phyloP scores from a whole-genome alignment of 2,797 vertebrate species.

The Fringilla coelebs region DNA sequence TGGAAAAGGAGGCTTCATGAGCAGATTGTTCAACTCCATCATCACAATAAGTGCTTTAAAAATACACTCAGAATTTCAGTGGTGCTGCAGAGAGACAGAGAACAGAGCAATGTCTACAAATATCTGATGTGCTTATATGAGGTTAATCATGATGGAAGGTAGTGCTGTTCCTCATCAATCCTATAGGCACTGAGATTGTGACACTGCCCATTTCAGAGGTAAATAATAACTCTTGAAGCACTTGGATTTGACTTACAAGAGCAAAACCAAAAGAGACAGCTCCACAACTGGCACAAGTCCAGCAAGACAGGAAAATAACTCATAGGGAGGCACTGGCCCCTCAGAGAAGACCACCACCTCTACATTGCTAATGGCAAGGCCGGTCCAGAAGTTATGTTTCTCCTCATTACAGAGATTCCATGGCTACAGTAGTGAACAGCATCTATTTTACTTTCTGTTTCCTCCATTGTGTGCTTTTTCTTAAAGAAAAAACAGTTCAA shows the following conservation, averaged over 20 bases:
- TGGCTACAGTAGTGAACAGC: background rate
- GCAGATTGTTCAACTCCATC: background rate
- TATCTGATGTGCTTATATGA: background rate
- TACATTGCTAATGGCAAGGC: background rate
- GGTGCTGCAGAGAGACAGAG: background rate
- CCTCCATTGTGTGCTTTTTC: background rate
- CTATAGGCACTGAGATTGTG: background rate
- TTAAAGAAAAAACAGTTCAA: background rate
- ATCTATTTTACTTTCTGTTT: background rate
- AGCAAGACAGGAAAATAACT: background rate
- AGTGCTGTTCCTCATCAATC: background rate
- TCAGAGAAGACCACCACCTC: background rate
- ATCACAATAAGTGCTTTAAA: background rate
- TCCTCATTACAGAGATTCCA: background rate
- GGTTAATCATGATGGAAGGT: background rate
- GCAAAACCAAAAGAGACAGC: background rate
- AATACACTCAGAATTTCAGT: background rate
- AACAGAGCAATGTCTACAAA: background rate
- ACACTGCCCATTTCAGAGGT: background rate
- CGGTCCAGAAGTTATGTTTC: background rate
- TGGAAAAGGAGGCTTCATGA: background rate
- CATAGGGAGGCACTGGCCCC: background rate
- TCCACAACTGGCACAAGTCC: background rate
- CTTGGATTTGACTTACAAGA: background rate
- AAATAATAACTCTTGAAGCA: background rate